Evolutionary conservation across 2,888 invertebrate species (phyloP).

Genomic region (Drosophila paracracens): DNA sequence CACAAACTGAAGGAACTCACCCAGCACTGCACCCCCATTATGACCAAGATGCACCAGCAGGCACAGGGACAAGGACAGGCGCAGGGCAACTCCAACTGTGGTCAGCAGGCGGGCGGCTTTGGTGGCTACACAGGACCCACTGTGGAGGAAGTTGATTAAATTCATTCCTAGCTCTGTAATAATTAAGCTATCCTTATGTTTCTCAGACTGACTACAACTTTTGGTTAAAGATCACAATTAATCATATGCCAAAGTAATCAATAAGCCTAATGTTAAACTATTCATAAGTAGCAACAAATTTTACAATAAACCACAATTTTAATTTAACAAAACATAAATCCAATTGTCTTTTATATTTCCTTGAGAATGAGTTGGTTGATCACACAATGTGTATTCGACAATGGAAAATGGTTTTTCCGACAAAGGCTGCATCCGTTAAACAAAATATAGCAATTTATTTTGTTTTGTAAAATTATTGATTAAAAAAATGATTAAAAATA

Average conservation of each 20-base stretch:
- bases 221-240: not conserved
- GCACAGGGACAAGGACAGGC: constrained; percentile 37
- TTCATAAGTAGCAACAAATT: constrained; percentile 44
- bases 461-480: not conserved
- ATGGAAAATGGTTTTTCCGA: not conserved
- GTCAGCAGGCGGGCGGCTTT: constrained; percentile 88
- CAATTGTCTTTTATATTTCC: not conserved
- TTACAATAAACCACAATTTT: constrained; percentile 35
- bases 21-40: constrained; percentile 84
- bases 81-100: constrained; percentile 54
- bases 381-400: not conserved
- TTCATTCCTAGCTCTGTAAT: constrained; percentile 4
- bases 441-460: not conserved
- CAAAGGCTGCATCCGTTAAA: constrained; percentile 2
- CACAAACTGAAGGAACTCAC: constrained; percentile 66
- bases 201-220: constrained; percentile 20
- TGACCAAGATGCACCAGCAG: constrained; percentile 85
- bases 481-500: not conserved
- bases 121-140: constrained; percentile 85
- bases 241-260: constrained; percentile 1
- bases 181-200: constrained; percentile 13
- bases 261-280: constrained; percentile 25
- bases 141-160: constrained; percentile 82
- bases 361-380: not conserved
- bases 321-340: constrained; percentile 85